A percentile compares a stretch with the other conserved stretches of the same genome.
Evolutionary conservation across 2,888 invertebrate species (phyloP).

Genomic region (Odontothrips loti): DNA sequence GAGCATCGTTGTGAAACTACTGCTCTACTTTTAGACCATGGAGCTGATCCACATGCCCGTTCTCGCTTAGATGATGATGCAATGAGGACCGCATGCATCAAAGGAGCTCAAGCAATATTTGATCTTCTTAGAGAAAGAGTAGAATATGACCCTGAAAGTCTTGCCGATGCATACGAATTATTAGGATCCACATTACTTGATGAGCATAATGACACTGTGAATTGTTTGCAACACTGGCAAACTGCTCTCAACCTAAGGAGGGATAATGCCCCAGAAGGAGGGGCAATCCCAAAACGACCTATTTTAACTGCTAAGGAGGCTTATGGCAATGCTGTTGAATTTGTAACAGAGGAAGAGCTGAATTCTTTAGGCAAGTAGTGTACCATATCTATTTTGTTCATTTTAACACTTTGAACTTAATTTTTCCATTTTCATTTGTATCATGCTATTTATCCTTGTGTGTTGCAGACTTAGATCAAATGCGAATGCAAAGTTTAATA

Average conservation of each 20-base stretch:
- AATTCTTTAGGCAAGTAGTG: conserved; percentile 43
- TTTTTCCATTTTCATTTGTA: too few species aligned
- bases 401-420: background rate
- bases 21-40: conserved; percentile 69
- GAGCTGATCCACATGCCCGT: conserved; percentile 70
- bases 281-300: conserved; percentile 53
- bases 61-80: conserved; percentile 86
- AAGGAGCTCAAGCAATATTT: conserved; percentile 69
- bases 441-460: too few species aligned
- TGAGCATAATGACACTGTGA: conserved; percentile 70
- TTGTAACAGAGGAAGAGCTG: conserved; percentile 66
- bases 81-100: conserved; percentile 77
- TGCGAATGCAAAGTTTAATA: conserved; percentile 81
- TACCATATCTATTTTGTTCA: background rate
- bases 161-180: conserved; percentile 83
- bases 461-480: conserved; percentile 70
- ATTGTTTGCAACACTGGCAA: conserved; percentile 71
- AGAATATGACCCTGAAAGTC: conserved; percentile 60
- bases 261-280: conserved; percentile 40
- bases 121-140: conserved; percentile 61
- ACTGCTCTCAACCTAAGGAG: conserved; percentile 66
- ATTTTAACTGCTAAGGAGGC: conserved; percentile 55
- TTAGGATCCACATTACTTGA: conserved; percentile 85
- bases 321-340: conserved; percentile 69
- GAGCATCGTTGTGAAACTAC: conserved; percentile 71